Base-by-base conservation (phyloP, 2,797 vertebrate genomes). In the Iguana delicatissima region DNA sequence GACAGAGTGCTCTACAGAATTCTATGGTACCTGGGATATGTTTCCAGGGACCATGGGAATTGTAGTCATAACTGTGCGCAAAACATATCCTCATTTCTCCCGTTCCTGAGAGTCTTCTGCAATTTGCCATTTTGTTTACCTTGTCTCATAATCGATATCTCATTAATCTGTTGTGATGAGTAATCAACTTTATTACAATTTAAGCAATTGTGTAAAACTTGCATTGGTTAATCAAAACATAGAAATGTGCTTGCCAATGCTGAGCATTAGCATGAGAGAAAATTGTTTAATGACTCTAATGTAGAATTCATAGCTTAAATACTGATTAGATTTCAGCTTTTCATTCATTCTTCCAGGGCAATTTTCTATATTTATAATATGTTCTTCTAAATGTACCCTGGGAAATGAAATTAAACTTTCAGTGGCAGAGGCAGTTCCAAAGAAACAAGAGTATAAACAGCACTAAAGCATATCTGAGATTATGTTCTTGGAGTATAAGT, bases 141-240 rank as follows among this genome's bases (percentile, higher is more conserved):
- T 93, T 91, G 67, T 50, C 82, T 87, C 69, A 69, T 62, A 85
- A 89, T 46, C 87, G 35, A 89, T 35, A 24, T 46, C 26, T 57
- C 86, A 92, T 93, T 94, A 91, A 38, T 89, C 35, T 93, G n/a
- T 87, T 90, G 69, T 92, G 10, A 38, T 57, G 38, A 94, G 46
- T 92, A 95, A 94, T n/a, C 88, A 86, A 5, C 55, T 92, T 94
- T 81, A 92, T 94, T 94, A 93, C 88, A 82, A 86, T 92, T 94
- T 91, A 92, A 93, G 59, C 16, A 92, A 83, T 84, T 90, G 82
- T 83, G 77, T 89, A 32, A 91, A 94, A 89, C 80, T 91, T 38
- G 0, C 3, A 92, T 46, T 86, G 87, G 92, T 93, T 93, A 88
- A 18, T 92, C 84, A 94, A 81, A 94, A 92, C 52, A 80, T 80